phyloP scores from a whole-genome alignment of 2,797 vertebrate species.

The Anguilla anguilla region DNA sequence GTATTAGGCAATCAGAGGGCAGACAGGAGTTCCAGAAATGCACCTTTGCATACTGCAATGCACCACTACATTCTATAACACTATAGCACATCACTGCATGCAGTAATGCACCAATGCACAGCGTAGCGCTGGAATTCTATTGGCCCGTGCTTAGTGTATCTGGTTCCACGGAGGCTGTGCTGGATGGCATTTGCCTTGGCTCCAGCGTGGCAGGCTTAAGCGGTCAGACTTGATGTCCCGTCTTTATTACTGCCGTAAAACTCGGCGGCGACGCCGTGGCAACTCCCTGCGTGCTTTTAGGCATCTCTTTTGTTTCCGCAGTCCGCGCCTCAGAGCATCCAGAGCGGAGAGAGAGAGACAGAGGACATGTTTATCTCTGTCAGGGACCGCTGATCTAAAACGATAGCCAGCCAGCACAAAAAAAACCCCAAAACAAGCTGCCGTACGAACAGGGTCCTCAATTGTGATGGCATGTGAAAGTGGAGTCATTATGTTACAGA shows the following conservation, averaged over 20 bases:
- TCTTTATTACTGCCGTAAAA: not conserved
- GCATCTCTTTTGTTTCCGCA: not conserved
- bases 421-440: not conserved
- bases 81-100: not conserved
- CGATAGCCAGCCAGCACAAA: not conserved
- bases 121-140: not conserved
- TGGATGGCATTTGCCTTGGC: not conserved
- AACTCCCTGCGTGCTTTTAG: not conserved
- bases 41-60: not conserved
- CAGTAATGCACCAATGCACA: not conserved
- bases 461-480: not conserved
- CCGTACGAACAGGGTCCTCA: not conserved
- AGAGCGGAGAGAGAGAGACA: not conserved
- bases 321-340: not conserved
- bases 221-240: not conserved
- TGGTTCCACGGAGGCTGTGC: not conserved
- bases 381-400: not conserved
- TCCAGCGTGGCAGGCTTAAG: not conserved
- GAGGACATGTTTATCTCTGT: not conserved
- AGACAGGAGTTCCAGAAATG: not conserved
- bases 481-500: not conserved
- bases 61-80: not conserved
- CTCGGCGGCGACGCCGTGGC: not conserved
- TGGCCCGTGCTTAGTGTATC: not conserved
- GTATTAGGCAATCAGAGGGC: not conserved